These are phyloP conservation scores for Anticlea derivata DNA, from an alignment of 2,888 invertebrate species.

Conservation along the genomic window DNA sequence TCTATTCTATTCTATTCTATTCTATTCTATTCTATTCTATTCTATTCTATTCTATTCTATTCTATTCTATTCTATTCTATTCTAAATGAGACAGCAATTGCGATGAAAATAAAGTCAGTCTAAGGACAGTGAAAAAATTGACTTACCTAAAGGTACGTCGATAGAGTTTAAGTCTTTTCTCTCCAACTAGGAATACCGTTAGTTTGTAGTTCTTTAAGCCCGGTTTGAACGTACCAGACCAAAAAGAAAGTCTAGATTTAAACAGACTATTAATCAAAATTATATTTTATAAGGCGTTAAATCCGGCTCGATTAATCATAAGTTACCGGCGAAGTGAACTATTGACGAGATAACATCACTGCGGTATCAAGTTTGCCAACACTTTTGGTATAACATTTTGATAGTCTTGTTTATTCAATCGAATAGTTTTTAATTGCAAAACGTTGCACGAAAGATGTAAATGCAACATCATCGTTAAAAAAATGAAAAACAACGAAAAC, in stretches of 20 bases:
- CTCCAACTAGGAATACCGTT: no score
- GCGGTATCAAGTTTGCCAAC: constrained; percentile 31
- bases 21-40: no score
- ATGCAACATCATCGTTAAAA: not conserved
- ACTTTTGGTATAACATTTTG: constrained; percentile 18
- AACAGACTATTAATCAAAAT: constrained; percentile 18
- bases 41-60: no score
- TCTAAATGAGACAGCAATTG: no score
- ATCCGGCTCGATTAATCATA: constrained; percentile 36
- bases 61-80: no score
- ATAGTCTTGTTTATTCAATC: constrained; percentile 8
- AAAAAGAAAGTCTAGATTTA: constrained; percentile 5
- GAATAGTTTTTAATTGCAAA: constrained; percentile 11
- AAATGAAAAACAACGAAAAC: no score
- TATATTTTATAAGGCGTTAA: constrained; percentile 20
- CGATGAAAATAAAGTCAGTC: no score
- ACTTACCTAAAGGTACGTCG: no score
- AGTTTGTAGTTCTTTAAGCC: no score
- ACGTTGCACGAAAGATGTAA: not conserved
- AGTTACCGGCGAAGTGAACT: constrained; percentile 37
- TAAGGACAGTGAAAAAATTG: no score
- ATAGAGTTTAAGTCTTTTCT: no score
- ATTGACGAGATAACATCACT: constrained; percentile 39
- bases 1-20: no score
- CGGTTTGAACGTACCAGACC: not conserved